These are phyloP conservation scores for Phragmatobia fuliginosa DNA, from an alignment of 2,888 invertebrate genomes.

Conservation along the genomic window DNA sequence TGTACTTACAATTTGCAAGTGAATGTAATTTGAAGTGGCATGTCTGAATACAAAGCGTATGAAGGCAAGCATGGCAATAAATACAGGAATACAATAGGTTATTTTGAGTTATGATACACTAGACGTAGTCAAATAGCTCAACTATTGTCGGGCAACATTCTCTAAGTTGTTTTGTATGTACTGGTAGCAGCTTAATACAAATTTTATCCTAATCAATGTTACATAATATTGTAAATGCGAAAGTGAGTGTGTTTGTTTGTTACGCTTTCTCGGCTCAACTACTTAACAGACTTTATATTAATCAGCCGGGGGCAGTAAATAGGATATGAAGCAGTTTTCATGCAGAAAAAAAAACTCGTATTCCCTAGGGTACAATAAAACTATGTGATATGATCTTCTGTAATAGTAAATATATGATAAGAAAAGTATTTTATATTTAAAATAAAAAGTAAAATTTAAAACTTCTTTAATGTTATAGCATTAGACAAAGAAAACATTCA, in stretches of 20 bases:
- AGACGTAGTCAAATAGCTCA: neutral
- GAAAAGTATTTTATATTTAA: no score
- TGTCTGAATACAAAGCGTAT: conserved; percentile 9
- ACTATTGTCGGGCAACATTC: conserved; percentile 4
- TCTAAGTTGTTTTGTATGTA: neutral
- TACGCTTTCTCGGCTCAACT: neutral
- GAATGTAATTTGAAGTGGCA: conserved; percentile 4
- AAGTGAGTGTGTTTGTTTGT: neutral
- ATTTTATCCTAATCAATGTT: neutral
- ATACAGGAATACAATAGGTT: conserved; percentile 24
- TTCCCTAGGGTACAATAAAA: neutral
- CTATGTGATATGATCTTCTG: neutral
- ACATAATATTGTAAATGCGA: neutral
- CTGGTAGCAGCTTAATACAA: neutral
- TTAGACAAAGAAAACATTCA: neutral
- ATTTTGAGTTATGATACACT: conserved; percentile 14
- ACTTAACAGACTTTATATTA: neutral
- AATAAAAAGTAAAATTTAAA: no score
- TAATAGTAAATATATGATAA: neutral
- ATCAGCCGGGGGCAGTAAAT: neutral
- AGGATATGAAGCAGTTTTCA: neutral
- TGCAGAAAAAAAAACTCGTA: neutral
- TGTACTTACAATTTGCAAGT: neutral
- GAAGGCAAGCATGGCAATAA: conserved; percentile 34
- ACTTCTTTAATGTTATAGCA: no score